These are phyloP conservation scores for Phalloptychus januarius DNA, from an alignment of 2,797 vertebrate species.

Conservation along the genomic window DNA sequence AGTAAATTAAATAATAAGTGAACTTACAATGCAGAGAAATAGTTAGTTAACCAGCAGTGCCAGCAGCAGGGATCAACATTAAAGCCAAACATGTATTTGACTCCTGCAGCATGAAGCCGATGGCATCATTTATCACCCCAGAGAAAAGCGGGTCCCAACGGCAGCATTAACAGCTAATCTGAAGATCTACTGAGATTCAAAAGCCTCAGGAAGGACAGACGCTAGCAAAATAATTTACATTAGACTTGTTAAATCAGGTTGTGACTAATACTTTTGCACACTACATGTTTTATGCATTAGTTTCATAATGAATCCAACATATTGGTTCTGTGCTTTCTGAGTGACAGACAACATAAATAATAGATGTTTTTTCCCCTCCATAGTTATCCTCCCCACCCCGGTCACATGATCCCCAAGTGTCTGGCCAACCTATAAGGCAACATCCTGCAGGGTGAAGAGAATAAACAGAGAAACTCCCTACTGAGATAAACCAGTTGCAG, in stretches of 20 bases:
- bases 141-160: slow-evolving; percentile 48
- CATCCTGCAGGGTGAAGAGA: slow-evolving; percentile 44
- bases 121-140: slow-evolving; percentile 61
- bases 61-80: slow-evolving; percentile 36
- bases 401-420: slow-evolving; percentile 54
- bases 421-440: slow-evolving; percentile 39
- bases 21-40: not conserved
- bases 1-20: not conserved
- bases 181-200: slow-evolving; percentile 53
- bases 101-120: slow-evolving; percentile 51
- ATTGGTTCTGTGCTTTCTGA: slow-evolving; percentile 53
- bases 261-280: not conserved
- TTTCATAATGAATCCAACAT: slow-evolving; percentile 48
- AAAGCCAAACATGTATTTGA: slow-evolving; percentile 49
- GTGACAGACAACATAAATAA: slow-evolving; percentile 74
- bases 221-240: slow-evolving; percentile 25
- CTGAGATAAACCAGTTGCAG: slow-evolving; percentile 47
- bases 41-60: slow-evolving; percentile 1
- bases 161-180: slow-evolving; percentile 51
- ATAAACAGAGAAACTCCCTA: slow-evolving; percentile 60
- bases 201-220: slow-evolving; percentile 30
- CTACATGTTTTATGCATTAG: slow-evolving; percentile 28
- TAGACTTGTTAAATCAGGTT: not conserved
- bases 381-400: slow-evolving; percentile 70
- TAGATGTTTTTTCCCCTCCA: slow-evolving; percentile 60